phyloP scores from a whole-genome alignment of 2,888 invertebrate genomes.

The Drosophila seclusa region DNA sequence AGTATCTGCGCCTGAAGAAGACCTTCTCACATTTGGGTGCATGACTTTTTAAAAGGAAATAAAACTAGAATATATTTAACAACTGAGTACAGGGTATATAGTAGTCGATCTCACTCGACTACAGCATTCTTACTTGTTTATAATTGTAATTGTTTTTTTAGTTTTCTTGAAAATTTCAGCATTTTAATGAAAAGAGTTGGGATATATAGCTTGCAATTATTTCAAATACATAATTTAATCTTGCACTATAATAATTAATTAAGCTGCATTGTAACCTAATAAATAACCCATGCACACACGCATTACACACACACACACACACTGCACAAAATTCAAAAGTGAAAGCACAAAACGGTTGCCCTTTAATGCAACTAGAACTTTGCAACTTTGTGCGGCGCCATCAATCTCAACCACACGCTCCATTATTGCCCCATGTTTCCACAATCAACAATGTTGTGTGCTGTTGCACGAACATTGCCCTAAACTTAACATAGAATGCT shows the following conservation, averaged over 20 bases:
- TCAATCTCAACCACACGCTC: conserved; percentile 16
- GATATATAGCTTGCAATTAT: neutral
- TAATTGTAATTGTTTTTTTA: no score
- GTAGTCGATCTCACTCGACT: no score
- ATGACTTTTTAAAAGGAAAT: no score
- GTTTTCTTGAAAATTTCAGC: no score
- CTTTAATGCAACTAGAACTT: conserved; percentile 45
- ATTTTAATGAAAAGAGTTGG: neutral
- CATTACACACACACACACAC: neutral
- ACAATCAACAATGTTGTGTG: conserved; percentile 8
- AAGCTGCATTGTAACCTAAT: neutral
- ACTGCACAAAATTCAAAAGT: conserved; percentile 16
- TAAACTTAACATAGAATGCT: conserved; percentile 38
- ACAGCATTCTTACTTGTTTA: no score
- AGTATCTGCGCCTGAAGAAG: no score
- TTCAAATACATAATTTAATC: neutral
- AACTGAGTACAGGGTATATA: no score
- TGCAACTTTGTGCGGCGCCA: conserved; percentile 7
- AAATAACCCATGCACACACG: neutral
- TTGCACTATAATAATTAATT: neutral
- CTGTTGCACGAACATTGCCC: conserved; percentile 27
- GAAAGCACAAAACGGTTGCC: conserved; percentile 24
- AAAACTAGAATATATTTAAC: no score
- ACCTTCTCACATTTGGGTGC: no score
- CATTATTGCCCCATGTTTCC: conserved; percentile 16